Conservation (phyloP, 1,140 invertebrate genomes). For the Saccostrea echinata region DNA sequence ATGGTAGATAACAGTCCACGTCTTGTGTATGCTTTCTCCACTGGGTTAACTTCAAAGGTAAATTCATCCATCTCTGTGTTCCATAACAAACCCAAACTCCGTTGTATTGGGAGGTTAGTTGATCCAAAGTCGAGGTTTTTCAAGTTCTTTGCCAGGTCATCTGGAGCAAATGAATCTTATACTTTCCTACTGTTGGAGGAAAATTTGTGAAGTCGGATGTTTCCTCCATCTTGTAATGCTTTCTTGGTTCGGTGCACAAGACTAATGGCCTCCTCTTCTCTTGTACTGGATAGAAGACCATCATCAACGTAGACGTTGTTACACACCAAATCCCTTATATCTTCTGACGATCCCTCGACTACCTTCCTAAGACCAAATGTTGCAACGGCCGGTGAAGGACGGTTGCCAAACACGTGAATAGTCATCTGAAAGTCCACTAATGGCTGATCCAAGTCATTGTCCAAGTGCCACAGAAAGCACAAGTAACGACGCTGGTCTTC, state of each 20-base stretch:
- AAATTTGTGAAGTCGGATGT: conserved; percentile 58
- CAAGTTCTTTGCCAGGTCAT: conserved; percentile 56
- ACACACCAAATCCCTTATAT: conserved; percentile 43
- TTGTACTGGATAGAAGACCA: conserved; percentile 37
- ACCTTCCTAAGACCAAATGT: conserved; percentile 36
- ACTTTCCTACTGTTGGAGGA: conserved; percentile 52
- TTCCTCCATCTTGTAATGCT: not conserved
- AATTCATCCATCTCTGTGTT: conserved; percentile 55
- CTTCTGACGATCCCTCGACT: not conserved
- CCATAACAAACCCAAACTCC: conserved; percentile 64
- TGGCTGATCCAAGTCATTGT: conserved; percentile 36
- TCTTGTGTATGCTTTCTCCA: conserved; percentile 55
- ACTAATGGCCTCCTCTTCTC: conserved; percentile 21
- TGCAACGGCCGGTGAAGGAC: conserved; percentile 26
- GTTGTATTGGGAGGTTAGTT: conserved; percentile 52
- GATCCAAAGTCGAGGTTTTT: conserved; percentile 46
- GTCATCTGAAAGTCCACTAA: conserved; percentile 45
- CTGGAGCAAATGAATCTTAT: conserved; percentile 33
- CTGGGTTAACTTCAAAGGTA: conserved; percentile 49
- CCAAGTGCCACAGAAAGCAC: conserved; percentile 41
- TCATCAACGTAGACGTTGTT: conserved; percentile 58
- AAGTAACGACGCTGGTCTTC: conserved; percentile 36
- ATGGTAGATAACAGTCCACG: conserved; percentile 52
- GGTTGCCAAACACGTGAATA: conserved; percentile 46
- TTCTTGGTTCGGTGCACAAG: conserved; percentile 55